These are phyloP conservation scores for Cygnus buccinator DNA, from an alignment of 2,113 vertebrate species.

Conservation along the genomic window DNA sequence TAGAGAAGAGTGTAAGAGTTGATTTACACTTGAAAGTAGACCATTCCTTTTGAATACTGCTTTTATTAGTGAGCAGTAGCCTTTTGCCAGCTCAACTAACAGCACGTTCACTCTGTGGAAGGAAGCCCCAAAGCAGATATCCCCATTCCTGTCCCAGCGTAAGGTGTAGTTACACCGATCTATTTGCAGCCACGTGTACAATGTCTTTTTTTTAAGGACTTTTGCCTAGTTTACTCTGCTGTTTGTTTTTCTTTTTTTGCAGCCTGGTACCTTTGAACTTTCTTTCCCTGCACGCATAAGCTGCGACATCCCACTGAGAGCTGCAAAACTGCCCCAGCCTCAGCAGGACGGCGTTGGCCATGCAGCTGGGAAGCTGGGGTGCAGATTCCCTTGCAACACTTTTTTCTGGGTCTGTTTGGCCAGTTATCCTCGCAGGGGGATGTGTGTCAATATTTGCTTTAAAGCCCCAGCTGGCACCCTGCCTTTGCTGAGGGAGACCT, in stretches of 20 bases:
- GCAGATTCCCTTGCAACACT: not conserved
- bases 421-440: not conserved
- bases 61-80: not conserved
- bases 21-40: not conserved
- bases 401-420: not conserved
- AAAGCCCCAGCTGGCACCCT: not conserved
- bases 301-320: not conserved
- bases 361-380: not conserved
- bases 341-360: not conserved
- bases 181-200: rapidly evolving
- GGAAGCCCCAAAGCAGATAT: not conserved
- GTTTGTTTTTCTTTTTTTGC: not conserved
- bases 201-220: not conserved
- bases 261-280: not conserved
- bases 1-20: not conserved
- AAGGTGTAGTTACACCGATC: not conserved
- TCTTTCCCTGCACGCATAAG: not conserved
- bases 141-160: not conserved
- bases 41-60: not conserved
- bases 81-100: not conserved
- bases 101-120: not conserved
- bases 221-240: not conserved
- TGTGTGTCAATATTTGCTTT: not conserved
- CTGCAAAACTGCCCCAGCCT: not conserved
- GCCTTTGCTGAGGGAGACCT: not conserved